phyloP scores from a whole-genome alignment of 2,113 vertebrate species.

The Anser cygnoides region DNA sequence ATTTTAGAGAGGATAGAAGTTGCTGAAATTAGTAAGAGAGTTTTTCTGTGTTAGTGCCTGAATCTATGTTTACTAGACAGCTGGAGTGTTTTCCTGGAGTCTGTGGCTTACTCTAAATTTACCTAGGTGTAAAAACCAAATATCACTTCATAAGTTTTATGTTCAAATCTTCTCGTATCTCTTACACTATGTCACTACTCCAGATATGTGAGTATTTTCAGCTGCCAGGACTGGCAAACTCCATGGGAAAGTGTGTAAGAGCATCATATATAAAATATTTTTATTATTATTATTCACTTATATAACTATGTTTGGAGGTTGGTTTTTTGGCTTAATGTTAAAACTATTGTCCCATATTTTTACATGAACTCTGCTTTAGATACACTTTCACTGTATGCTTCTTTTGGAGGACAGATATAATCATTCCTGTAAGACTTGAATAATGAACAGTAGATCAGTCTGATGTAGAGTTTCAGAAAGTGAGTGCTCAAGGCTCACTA shows the following conservation, averaged over 20 bases:
- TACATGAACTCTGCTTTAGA: neutral
- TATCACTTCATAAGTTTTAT: neutral
- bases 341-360: neutral
- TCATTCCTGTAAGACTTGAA: neutral
- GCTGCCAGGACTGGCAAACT: neutral
- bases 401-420: neutral
- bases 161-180: neutral
- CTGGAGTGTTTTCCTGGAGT: neutral
- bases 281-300: neutral
- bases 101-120: neutral
- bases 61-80: slow-evolving; percentile 1
- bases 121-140: neutral
- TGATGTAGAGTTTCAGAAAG: neutral
- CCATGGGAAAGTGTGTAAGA: neutral
- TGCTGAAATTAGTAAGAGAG: neutral
- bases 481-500: neutral
- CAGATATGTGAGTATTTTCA: neutral
- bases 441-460: neutral
- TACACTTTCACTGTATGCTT: neutral
- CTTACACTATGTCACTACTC: neutral
- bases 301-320: neutral
- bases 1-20: neutral
- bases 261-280: neutral
- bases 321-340: neutral
- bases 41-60: neutral